A percentile compares a stretch with the other conserved stretches of the same genome.
Evolutionary conservation across 2,888 invertebrate genomes (phyloP).

Genomic region (Ormyrus rosae): DNA sequence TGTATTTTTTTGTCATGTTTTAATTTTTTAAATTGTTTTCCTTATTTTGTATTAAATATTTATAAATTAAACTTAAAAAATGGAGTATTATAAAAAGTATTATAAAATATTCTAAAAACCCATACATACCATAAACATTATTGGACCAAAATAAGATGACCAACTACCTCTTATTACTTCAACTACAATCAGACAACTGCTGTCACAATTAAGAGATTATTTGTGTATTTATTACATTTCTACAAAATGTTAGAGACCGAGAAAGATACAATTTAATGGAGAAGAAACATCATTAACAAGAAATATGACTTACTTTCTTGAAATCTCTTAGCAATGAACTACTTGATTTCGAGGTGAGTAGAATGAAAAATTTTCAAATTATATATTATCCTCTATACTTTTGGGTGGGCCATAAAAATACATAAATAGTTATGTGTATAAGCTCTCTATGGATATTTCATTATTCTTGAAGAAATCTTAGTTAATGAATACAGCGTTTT

Average conservation of each 20-base stretch:
- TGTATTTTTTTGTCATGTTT: neutral
- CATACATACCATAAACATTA: constrained; percentile 22
- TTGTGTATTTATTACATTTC: constrained; percentile 64
- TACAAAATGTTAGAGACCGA: constrained; percentile 63
- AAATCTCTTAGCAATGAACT: constrained; percentile 74
- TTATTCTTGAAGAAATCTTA: no score
- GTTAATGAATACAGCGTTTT: no score
- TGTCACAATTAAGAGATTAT: constrained; percentile 63
- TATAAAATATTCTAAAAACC: constrained; percentile 1
- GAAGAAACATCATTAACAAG: constrained; percentile 73
- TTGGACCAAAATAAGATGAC: constrained; percentile 42
- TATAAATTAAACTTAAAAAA: constrained; percentile 13
- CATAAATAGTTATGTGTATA: no score
- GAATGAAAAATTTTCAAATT: constrained; percentile 72
- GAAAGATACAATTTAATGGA: constrained; percentile 70
- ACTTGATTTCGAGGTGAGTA: constrained; percentile 75
- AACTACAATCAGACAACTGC: constrained; percentile 62
- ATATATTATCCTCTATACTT: constrained; percentile 68
- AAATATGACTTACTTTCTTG: constrained; percentile 74
- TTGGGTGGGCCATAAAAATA: constrained; percentile 68
- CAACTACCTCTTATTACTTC: constrained; percentile 59
- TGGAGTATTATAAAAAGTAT: neutral
- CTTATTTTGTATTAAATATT: neutral
- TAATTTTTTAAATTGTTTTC: constrained; percentile 10
- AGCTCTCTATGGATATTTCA: no score